Evolutionary conservation across 2,113 vertebrate species (phyloP), one percentile per base, ranked within the genome.

Genomic region (Vicugna pacos): DNA sequence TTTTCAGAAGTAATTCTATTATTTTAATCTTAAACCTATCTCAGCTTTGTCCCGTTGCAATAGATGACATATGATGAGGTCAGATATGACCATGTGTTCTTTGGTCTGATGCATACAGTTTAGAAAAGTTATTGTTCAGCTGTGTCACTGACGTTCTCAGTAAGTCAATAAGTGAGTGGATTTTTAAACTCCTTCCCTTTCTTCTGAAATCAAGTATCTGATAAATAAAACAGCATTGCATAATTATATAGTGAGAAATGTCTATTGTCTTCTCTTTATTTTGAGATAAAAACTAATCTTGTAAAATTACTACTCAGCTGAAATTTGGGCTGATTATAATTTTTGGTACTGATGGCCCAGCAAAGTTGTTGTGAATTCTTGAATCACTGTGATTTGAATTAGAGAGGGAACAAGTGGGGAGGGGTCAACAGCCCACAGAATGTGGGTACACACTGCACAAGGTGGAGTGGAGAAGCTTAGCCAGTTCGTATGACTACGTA

Each of bases 231-330:
- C 58, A 83, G 17, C 3, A 4, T 80, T 46, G 4, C 58, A 5
- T 84, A 58, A 75, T 70, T 46, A 93, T 26, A 60, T 73, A 64
- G 38, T 58, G 26, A 80, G 48, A 85, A 88, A 73, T 48, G 24
- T 22, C 56, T 52, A 1, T 77, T 76, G 56, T 64, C 42, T 92
- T 82, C 19, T 79, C 24, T 89, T 90, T 50, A 72, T 83, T 80
- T 82, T 89, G 65, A 91, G n/a, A n/a, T 89, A 73, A 73, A 88
- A 88, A 60, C 50, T 54, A 56, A 28, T 89, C 16, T 89, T 84
- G 54, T 85, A 28, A 69, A 75, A 52, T 87, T 52, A 5, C 62
- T 83, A 10, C n/a, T 35, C 30, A 86, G 0, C 79, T 90, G 58
- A 69, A 96, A 75, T 87, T 38, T 83, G 80, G 62, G 19, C 91